phyloP scores from a whole-genome alignment of 2,113 vertebrate genomes.

The Porphyrio hochstetteri region DNA sequence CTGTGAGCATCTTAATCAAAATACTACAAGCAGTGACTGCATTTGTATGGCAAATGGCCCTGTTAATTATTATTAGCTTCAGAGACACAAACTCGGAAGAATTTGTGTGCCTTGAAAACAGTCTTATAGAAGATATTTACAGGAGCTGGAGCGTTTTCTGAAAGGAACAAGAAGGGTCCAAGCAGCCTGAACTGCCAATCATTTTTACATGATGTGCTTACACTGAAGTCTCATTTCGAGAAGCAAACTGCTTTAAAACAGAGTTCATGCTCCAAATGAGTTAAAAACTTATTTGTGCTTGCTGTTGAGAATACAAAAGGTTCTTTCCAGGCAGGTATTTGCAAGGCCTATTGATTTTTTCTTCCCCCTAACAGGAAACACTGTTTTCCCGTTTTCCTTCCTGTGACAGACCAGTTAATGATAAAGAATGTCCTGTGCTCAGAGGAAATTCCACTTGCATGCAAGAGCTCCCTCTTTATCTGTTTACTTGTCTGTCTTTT shows the following conservation, averaged over 20 bases:
- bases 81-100: neutral
- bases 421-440: conserved; percentile 75
- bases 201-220: neutral
- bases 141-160: neutral
- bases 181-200: neutral
- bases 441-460: conserved; percentile 70
- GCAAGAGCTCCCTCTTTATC: conserved; percentile 66
- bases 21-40: neutral
- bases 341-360: conserved; percentile 42
- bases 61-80: neutral
- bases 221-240: neutral
- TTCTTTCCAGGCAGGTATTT: conserved; percentile 58
- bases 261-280: conserved; percentile 1
- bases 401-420: conserved; percentile 70
- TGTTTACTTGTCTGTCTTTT: conserved; percentile 37
- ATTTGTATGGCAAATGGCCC: neutral
- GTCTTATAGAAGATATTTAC: neutral
- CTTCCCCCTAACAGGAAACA: conserved; percentile 66
- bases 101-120: neutral
- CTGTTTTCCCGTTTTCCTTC: conserved; percentile 75
- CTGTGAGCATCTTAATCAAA: neutral
- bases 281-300: conserved; percentile 22
- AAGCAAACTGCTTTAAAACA: neutral
- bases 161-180: neutral
- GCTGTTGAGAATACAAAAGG: neutral